Conservation (phyloP, 2,113 vertebrate genomes). For the Garra rufa region DNA sequence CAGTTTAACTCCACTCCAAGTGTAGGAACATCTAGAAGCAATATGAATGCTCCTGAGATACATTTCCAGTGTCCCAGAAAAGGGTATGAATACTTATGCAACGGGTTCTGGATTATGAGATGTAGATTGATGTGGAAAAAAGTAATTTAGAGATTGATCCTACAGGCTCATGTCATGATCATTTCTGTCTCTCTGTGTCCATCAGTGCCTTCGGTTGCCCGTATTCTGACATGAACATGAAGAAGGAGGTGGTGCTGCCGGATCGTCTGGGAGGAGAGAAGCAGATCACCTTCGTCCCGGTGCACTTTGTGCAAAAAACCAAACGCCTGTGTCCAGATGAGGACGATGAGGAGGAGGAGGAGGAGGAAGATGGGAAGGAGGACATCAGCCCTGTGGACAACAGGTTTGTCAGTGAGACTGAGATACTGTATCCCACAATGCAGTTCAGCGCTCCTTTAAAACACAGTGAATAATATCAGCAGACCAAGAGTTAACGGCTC, state of each 20-base stretch:
- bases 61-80: too few species aligned
- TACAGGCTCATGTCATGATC: too few species aligned
- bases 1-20: too few species aligned
- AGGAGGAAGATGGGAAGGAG: constrained; percentile 47
- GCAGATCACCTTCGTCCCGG: constrained; percentile 69
- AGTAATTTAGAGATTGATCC: too few species aligned
- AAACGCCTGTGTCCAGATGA: constrained; percentile 58
- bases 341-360: constrained; percentile 47
- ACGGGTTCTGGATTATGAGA: too few species aligned
- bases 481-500: too few species aligned
- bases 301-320: constrained; percentile 61
- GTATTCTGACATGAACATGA: constrained; percentile 79
- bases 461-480: not conserved
- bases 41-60: too few species aligned
- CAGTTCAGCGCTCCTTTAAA: not conserved
- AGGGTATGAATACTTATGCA: too few species aligned
- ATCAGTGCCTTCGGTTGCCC: constrained; percentile 81
- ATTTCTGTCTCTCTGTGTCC: not conserved
- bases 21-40: too few species aligned
- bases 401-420: constrained; percentile 54
- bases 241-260: constrained; percentile 74
- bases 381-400: constrained; percentile 50
- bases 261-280: constrained; percentile 76
- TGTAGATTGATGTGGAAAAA: too few species aligned
- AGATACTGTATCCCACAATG: not conserved